Conservation (phyloP, 2,113 vertebrate genomes). For the Muntiacus reevesi region DNA sequence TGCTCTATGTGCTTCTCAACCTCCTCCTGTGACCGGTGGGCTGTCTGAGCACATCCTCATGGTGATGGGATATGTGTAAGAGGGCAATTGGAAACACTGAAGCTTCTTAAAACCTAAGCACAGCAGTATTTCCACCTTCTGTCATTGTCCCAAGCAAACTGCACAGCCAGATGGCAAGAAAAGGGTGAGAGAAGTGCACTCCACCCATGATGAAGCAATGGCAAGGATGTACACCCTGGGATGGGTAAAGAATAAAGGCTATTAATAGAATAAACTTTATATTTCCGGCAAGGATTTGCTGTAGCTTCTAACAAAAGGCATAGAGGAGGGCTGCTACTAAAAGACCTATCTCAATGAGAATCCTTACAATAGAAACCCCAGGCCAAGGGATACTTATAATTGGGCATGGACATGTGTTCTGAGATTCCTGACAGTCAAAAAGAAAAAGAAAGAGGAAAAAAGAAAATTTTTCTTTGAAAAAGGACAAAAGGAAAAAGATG, state of each 20-base stretch:
- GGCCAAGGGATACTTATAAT: neutral
- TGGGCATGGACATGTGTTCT: neutral
- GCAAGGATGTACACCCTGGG: neutral
- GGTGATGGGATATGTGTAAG: neutral
- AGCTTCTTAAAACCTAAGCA: neutral
- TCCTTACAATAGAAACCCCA: neutral
- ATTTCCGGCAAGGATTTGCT: neutral
- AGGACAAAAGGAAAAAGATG: neutral
- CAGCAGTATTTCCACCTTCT: neutral
- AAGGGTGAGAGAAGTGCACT: neutral
- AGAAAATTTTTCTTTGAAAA: neutral
- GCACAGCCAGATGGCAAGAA: neutral
- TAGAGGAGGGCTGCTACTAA: neutral
- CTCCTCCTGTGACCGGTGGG: neutral
- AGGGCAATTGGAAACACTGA: neutral
- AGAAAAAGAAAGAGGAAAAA: neutral
- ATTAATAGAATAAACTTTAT: neutral
- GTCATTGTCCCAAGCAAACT: neutral
- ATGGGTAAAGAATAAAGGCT: neutral
- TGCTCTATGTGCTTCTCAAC: neutral
- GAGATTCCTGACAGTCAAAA: neutral
- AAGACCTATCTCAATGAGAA: neutral
- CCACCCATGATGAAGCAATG: no score
- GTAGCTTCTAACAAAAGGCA: neutral
- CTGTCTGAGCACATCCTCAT: neutral